Evolutionary conservation across 2,113 vertebrate species (phyloP), one percentile per base, ranked within the genome.

Genomic region (Periophthalmodon schlosseri): DNA sequence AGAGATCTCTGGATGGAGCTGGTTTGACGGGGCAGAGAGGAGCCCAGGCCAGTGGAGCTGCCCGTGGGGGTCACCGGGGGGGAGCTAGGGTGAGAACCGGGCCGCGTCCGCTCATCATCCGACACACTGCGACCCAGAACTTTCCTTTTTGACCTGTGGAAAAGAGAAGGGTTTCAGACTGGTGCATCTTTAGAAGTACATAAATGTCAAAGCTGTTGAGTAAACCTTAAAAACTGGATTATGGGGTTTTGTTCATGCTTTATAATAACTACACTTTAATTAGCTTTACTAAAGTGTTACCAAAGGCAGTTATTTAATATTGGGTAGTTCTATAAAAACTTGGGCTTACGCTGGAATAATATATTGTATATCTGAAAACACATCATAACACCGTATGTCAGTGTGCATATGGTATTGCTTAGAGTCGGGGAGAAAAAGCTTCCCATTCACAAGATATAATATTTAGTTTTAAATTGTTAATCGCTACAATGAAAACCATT

Each of bases 101-200:
- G 87, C 68, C 83, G 92, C 20, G 92, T 69, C 34, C 91, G 95
- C 6, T 99, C 97, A 0, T 99, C 98, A 0, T 98, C 97, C 0
- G 97, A 98, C 78, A 99, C 97, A 83, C 90, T 97, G 54, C 97
- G 96, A 78, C 97, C 97, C 87, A 99, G 94, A 81, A 99, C 94
- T 92, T 98, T 98, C 83, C 96, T 94, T 93, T 99, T 99, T 75
- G 97, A 99, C 94, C 97, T 99, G 36, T 14, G 36, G 15, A 21
- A 15, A 28, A 73, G 24, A 77, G 4, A 9, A 18, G 24, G 50
- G 69, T 11, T 44, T 3, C 3, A 28, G 46, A 36, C 85, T 49
- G 71, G 49, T 36, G 11, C 20, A 4, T 18, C 24, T 21, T 6
- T 74, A 4, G 14, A 7, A 33, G 24, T 47, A 47, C 12, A 47